Evolutionary conservation across 2,797 vertebrate genomes (phyloP).

Genomic region (Clarias fuscus): DNA sequence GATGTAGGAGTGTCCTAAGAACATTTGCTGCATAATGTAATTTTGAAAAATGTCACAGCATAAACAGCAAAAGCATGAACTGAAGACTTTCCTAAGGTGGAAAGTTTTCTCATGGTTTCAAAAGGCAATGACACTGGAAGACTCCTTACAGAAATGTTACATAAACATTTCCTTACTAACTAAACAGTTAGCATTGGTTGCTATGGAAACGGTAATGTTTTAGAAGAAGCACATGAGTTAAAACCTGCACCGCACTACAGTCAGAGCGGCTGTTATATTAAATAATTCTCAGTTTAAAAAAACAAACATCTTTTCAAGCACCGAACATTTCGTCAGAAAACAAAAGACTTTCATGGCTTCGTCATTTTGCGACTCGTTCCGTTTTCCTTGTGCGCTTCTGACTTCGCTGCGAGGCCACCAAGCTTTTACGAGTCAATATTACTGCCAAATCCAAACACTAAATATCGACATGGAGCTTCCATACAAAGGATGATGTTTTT

Average conservation of each 20-base stretch:
- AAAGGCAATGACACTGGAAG: neutral
- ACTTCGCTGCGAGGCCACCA: neutral
- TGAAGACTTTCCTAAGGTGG: neutral
- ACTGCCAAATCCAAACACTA: neutral
- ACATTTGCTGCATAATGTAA: no score
- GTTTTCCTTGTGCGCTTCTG: neutral
- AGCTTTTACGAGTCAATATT: neutral
- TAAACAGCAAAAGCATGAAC: no score
- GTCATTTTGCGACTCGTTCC: neutral
- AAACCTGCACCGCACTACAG: neutral
- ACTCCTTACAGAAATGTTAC: neutral
- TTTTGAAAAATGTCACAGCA: no score
- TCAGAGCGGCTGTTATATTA: neutral
- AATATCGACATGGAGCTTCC: constrained; percentile 12
- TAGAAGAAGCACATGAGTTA: neutral
- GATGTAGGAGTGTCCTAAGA: no score
- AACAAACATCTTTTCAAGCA: no score
- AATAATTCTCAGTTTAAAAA: neutral
- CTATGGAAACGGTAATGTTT: neutral
- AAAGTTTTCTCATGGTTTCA: neutral
- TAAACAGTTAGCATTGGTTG: neutral
- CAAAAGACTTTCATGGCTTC: neutral
- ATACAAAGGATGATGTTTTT: neutral
- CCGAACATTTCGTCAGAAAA: neutral
- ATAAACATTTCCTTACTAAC: neutral